Percentiles rank a stretch among this genome's conserved stretches.
These are phyloP conservation scores for Axea sp. DNA, from an alignment of 2,888 invertebrate genomes.

Conservation along the genomic window DNA sequence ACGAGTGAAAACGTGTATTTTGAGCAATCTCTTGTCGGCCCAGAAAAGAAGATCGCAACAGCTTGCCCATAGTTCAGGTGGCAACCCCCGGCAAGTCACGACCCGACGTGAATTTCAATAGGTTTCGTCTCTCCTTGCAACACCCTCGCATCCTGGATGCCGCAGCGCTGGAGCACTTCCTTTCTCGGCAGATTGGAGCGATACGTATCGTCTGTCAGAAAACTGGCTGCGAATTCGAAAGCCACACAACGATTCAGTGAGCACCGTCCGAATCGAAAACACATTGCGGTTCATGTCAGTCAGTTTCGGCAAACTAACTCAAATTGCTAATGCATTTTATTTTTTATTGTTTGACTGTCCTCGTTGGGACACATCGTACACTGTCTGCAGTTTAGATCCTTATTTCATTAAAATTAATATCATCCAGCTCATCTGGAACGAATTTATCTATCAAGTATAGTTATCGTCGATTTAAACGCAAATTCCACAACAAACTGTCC, in stretches of 20 bases:
- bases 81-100: slow-evolving; percentile 66
- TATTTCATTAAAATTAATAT: slow-evolving; percentile 21
- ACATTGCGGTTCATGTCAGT: slow-evolving; percentile 55
- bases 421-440: background rate
- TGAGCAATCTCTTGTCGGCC: slow-evolving; percentile 56
- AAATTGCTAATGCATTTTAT: slow-evolving; percentile 37
- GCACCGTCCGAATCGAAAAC: slow-evolving; percentile 50
- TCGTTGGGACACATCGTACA: slow-evolving; percentile 13
- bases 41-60: slow-evolving; percentile 68
- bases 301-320: slow-evolving; percentile 36
- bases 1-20: slow-evolving; percentile 60
- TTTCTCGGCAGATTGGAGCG: slow-evolving; percentile 61
- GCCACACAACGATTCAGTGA: slow-evolving; percentile 57
- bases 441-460: too few species aligned
- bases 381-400: slow-evolving; percentile 10
- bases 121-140: slow-evolving; percentile 63
- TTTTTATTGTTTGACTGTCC: slow-evolving; percentile 24
- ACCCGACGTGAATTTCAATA: slow-evolving; percentile 74
- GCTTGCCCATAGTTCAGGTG: slow-evolving; percentile 75
- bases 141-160: slow-evolving; percentile 67
- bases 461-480: too few species aligned
- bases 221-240: slow-evolving; percentile 60
- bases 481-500: too few species aligned
- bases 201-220: slow-evolving; percentile 58
- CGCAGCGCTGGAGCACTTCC: slow-evolving; percentile 58